Conservation (phyloP, 2,797 vertebrate species). For the Pseudomugil gertrudae region DNA sequence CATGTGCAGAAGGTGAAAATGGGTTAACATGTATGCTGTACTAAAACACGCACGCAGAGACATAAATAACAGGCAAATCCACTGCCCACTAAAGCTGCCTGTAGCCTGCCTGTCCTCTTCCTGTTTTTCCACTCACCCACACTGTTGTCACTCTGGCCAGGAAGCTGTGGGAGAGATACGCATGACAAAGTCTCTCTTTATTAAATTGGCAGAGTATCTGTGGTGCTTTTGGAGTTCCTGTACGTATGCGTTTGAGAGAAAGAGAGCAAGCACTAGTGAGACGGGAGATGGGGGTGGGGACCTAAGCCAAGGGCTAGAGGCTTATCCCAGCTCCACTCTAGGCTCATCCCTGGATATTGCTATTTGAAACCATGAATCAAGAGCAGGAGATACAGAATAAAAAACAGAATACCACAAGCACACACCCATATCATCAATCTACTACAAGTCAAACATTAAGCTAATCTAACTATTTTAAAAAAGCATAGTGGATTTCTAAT, state of each 20-base stretch:
- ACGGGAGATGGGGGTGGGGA: constrained; percentile 75
- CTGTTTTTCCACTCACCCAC: constrained; percentile 85
- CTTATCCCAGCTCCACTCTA: constrained; percentile 78
- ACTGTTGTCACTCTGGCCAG: constrained; percentile 80
- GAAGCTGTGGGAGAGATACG: constrained; percentile 83
- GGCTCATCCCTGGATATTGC: constrained; percentile 79
- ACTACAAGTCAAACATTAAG: constrained; percentile 17
- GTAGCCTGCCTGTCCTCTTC: constrained; percentile 76
- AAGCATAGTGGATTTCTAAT: not conserved
- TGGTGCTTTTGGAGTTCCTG: constrained; percentile 62
- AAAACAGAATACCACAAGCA: constrained; percentile 36
- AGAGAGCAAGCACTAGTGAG: constrained; percentile 51
- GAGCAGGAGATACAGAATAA: constrained; percentile 62
- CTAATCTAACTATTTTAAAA: not conserved
- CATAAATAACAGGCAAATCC: constrained; percentile 44
- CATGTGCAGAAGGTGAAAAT: constrained; percentile 53
- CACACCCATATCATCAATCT: constrained; percentile 28
- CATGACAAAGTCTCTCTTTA: constrained; percentile 82
- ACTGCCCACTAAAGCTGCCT: constrained; percentile 67
- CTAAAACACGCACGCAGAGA: constrained; percentile 39
- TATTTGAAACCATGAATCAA: constrained; percentile 74
- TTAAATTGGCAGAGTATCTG: constrained; percentile 81
- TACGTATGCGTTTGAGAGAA: constrained; percentile 51
- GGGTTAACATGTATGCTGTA: constrained; percentile 58
- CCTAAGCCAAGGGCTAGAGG: constrained; percentile 74